Evolutionary conservation across 30 jellyfish, hydroid and myxozoan species (phyloP).

Genomic region (Nemopilema nomurai): DNA sequence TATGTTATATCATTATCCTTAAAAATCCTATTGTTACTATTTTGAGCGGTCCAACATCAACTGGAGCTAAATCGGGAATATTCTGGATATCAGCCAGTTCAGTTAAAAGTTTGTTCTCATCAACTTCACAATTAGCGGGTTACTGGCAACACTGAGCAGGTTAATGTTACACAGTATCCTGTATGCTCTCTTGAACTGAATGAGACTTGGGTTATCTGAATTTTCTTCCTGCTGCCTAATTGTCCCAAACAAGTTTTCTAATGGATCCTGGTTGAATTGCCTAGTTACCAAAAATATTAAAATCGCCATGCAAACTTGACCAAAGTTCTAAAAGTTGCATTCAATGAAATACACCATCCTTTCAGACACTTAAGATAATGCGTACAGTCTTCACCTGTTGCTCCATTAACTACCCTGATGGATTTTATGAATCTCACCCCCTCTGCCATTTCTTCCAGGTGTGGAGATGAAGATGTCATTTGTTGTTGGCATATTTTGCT

Average conservation of each 20-base stretch:
- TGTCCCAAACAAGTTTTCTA: constrained; percentile 34
- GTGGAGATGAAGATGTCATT: constrained; percentile 14
- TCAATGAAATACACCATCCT: constrained; percentile 50
- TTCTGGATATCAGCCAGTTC: neutral
- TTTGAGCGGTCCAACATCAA: neutral
- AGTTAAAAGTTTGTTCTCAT: neutral
- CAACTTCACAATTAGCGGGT: constrained; percentile 24
- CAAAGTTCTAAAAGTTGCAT: constrained; percentile 25
- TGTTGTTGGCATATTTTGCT: constrained; percentile 26
- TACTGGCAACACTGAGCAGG: neutral
- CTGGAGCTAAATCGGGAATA: too few species aligned
- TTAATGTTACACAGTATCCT: constrained; percentile 36
- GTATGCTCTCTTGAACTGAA: constrained; percentile 1
- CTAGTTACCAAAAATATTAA: constrained; percentile 15
- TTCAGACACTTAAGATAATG: constrained; percentile 15
- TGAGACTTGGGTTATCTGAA: constrained; percentile 48
- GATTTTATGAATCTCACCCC: constrained; percentile 17
- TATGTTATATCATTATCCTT: constrained; percentile 38
- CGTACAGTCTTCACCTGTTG: constrained; percentile 10
- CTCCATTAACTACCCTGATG: constrained; percentile 12
- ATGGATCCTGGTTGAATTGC: constrained; percentile 48
- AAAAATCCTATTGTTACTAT: neutral
- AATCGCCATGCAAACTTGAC: constrained; percentile 2
- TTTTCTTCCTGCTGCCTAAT: constrained; percentile 48
- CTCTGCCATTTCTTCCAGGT: constrained; percentile 14